Evolutionary conservation across 2,888 invertebrate species (phyloP), one percentile per base, ranked within the genome.

Genomic region (Junonia oenone): DNA sequence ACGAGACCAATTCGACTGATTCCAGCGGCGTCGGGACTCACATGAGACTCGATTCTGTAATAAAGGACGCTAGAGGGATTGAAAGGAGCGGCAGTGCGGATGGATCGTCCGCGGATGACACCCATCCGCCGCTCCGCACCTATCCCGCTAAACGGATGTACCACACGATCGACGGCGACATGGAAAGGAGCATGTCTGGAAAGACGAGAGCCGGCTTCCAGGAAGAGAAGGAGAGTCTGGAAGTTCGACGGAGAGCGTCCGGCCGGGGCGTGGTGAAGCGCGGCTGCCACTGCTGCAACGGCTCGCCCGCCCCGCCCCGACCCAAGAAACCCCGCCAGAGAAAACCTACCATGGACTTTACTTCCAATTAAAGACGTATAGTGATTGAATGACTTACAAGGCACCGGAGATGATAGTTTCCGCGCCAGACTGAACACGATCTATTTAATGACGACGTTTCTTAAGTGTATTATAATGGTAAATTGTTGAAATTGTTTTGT

Each of bases 271-370:
- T 92, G 8, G 92, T 92, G 1, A 93, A 92, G 64, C 89, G 92
- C 38, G 92, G 91, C 49, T 93, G 93, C 68, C 91, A 91, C 31
- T 93, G 93, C 73, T 93, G 93, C 74, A 91, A 84, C 69, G 93
- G 92, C 6, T 85, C 90, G 0, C 90, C 92, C 0, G 89, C 91
- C 2, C 87, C 92, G 6, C 84, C 87, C 0, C 80, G 90, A 40
- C 86, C 92, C 50, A 91, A 92, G 65, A 80, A 82, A 51, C 71
- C 86, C 0, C 69, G 86, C 6, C 81, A 75, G 54, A 73, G 75
- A 43, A 85, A 84, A 63, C 77, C 78, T 13, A 69, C 68, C 48
- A 63, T 74, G 40, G 87, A 86, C 63, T 83, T 79, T 61, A 68
- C 56, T 43, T 55, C 51, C 33, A 58, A 55, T 60, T 59, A 57